Conservation (phyloP, 2,797 vertebrate genomes). For the Cryptoprocta ferox region DNA sequence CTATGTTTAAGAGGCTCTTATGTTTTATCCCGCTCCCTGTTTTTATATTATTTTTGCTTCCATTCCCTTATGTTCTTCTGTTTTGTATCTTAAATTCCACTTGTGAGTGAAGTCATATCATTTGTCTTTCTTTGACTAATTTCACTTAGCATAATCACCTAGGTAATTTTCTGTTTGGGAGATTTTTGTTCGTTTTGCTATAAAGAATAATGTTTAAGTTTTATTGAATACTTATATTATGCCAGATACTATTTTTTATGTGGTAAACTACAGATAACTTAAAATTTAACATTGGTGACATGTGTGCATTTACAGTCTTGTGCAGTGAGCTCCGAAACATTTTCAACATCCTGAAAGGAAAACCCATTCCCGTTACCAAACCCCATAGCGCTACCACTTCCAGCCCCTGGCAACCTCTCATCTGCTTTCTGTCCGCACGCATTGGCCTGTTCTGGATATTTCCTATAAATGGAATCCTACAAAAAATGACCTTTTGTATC, state of each 20-base stretch:
- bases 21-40: no score
- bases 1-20: no score
- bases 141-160: background rate
- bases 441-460: background rate
- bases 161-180: background rate
- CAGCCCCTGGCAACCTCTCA: background rate
- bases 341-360: background rate
- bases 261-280: background rate
- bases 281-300: background rate
- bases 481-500: background rate
- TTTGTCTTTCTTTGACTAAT: no score
- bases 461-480: background rate
- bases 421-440: background rate
- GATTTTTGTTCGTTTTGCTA: background rate
- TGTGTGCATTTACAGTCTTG: background rate
- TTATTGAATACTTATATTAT: background rate
- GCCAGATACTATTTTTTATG: background rate
- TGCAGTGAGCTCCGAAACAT: background rate
- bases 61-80: no score
- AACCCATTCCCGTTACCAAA: background rate
- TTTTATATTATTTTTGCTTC: no score
- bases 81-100: no score
- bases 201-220: background rate
- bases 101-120: no score
- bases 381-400: no score